phyloP scores from a whole-genome alignment of 23 tunicate genomes.

The Diplosoma virens region DNA sequence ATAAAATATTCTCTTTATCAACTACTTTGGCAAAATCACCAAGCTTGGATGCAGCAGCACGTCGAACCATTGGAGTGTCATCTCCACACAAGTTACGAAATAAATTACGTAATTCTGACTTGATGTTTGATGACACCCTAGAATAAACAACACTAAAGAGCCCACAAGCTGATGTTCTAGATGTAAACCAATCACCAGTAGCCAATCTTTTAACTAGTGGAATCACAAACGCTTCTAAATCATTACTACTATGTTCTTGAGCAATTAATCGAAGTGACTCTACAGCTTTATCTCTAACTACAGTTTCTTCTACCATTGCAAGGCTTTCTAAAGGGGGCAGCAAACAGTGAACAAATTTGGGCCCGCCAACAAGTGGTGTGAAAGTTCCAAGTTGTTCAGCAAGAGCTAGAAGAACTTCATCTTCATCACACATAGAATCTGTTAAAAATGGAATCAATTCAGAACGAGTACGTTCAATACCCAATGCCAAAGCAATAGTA shows the following conservation, averaged over 20 bases:
- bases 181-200: slow-evolving; percentile 98
- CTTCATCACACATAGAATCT: slow-evolving; percentile 98
- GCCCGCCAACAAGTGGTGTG: slow-evolving; percentile 85
- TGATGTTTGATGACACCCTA: slow-evolving; percentile 47
- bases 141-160: slow-evolving; percentile 82
- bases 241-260: slow-evolving; percentile 56
- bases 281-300: slow-evolving; percentile 91
- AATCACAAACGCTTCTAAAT: slow-evolving; percentile 87
- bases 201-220: slow-evolving; percentile 87
- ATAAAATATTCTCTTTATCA: slow-evolving; percentile 64
- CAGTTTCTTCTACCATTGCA: slow-evolving; percentile 81
- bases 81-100: slow-evolving; percentile 83
- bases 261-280: slow-evolving; percentile 87
- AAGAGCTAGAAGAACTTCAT: slow-evolving; percentile 86
- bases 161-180: slow-evolving; percentile 96
- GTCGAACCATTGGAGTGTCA: slow-evolving; percentile 98
- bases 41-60: slow-evolving; percentile 95
- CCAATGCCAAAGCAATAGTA: slow-evolving; percentile 95
- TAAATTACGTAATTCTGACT: slow-evolving; percentile 66
- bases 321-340: slow-evolving; percentile 86
- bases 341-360: slow-evolving; percentile 64
- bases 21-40: slow-evolving; percentile 94
- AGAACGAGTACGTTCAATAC: slow-evolving; percentile 94
- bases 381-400: slow-evolving; percentile 93
- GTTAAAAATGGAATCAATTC: slow-evolving; percentile 97